Base-by-base conservation (phyloP, 2,113 vertebrate species). In the Bujurquina vittata region DNA sequence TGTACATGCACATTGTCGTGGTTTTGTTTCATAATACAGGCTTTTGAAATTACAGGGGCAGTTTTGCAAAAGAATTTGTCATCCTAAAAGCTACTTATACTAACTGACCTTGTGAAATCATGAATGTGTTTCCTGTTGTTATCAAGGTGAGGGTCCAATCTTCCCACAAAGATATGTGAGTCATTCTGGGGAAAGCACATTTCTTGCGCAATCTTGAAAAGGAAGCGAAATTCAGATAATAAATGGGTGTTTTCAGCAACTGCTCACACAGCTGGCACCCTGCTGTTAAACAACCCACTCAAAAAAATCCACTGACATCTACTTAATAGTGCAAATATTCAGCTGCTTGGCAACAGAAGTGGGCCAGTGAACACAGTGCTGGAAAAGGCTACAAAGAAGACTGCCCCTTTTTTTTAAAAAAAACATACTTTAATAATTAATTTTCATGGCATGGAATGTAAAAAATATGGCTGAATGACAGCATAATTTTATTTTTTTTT, bases 11-110 rank as follows among this genome's bases (percentile, higher is more conserved):
- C 31, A 74, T 67, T 75, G 7, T 65, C 80, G 43, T 49, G 55
- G 37, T 26, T 80, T 75, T 59, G 35, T 77, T 65, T 87, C 2
- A 33, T 31, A 33, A 40, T 52, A 31, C 23, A 81, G 5, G 35
- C 4, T 56, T 87, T 43, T 65, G 62, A 72, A 91, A 92, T 85
- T 31, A 85, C 43, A 78, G 10, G 22, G 58, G 3, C 4, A 12
- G 14, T 87, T 87, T 79, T 61, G 20, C n/a, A 33, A 37, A 26
- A 81, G 7, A 57, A 31, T 4, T 57, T 59, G 7, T 69, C 7
- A 55, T 72, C 4, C 65, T 1, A 33, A 26, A 37, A 18, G 4
- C 11, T 17, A 15, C 37, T 23, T 75, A 31, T 69, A 5, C 23
- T 55, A 11, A 3, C 8, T 43, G 40, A 54, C 12, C 10, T 63